Percentiles rank a stretch among this genome's conserved stretches.
Conservation (phyloP, 2,113 vertebrate genomes). For the Bucco capensis region DNA sequence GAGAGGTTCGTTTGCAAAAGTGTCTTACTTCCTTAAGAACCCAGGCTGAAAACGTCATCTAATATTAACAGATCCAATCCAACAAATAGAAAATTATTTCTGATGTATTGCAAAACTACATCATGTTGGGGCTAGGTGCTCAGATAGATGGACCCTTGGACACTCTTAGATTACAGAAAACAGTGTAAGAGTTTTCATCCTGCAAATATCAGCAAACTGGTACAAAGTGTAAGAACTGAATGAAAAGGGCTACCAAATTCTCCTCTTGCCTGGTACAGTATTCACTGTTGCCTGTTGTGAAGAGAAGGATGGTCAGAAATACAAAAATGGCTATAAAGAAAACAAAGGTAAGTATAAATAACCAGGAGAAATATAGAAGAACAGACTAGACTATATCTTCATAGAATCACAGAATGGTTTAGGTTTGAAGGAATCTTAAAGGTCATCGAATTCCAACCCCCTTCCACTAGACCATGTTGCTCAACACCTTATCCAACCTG, state of each 20-base stretch:
- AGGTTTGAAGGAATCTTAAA: not conserved
- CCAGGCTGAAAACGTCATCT: not conserved
- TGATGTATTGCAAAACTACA: not conserved
- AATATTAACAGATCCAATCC: not conserved
- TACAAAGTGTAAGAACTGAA: not conserved
- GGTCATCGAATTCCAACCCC: not conserved
- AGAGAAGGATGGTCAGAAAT: not conserved
- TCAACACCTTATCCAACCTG: not conserved
- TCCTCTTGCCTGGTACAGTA: not conserved
- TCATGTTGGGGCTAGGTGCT: not conserved
- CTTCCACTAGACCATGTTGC: not conserved
- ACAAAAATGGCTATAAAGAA: not conserved
- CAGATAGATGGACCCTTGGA: not conserved
- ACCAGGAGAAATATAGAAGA: not conserved
- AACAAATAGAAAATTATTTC: not conserved
- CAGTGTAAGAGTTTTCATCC: not conserved
- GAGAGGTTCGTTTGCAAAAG: not conserved
- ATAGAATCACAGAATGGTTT: not conserved
- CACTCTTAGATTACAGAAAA: not conserved
- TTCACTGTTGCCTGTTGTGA: not conserved
- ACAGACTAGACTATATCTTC: not conserved
- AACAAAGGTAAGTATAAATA: not conserved
- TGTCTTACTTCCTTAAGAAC: not conserved
- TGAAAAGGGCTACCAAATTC: not conserved
- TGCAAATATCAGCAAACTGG: not conserved